A percentile compares a stretch with the other conserved stretches of the same genome.
phyloP scores from a whole-genome alignment of 1,140 invertebrate species.

The Bombus picipes region DNA sequence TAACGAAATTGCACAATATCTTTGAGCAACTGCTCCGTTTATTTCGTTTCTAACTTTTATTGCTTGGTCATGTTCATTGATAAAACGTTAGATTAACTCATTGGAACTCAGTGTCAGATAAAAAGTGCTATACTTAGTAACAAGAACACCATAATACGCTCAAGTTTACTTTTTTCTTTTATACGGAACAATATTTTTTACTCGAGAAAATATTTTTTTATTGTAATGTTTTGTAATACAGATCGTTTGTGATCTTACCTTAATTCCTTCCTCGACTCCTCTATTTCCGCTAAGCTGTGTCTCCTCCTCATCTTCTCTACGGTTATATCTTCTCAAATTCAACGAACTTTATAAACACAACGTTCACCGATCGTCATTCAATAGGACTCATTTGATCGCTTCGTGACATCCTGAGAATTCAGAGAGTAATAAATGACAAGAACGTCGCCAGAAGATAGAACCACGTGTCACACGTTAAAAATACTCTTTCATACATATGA shows the following conservation, averaged over 20 bases:
- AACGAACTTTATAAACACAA: neutral
- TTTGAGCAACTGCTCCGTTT: neutral
- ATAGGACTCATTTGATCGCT: neutral
- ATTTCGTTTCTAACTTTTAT: neutral
- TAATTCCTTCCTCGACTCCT: conserved; percentile 19
- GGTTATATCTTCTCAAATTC: neutral
- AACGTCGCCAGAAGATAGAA: neutral
- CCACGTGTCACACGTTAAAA: neutral
- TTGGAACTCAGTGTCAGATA: neutral
- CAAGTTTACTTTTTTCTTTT: too few relatives aligned
- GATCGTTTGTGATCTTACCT: conserved; percentile 10
- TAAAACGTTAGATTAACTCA: neutral
- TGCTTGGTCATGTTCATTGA: neutral
- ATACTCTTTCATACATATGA: neutral
- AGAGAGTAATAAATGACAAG: too few relatives aligned
- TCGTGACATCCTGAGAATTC: neutral
- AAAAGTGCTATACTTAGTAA: neutral
- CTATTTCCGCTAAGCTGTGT: conserved; percentile 7
- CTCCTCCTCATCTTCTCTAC: conserved; percentile 32
- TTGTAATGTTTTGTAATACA: neutral
- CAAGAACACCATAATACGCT: too few relatives aligned
- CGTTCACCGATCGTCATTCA: neutral
- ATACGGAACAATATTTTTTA: neutral
- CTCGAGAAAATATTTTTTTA: neutral
- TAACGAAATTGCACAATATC: neutral